Evolutionary conservation across 2,888 invertebrate species (phyloP).

Genomic region (Agriotes lineatus): DNA sequence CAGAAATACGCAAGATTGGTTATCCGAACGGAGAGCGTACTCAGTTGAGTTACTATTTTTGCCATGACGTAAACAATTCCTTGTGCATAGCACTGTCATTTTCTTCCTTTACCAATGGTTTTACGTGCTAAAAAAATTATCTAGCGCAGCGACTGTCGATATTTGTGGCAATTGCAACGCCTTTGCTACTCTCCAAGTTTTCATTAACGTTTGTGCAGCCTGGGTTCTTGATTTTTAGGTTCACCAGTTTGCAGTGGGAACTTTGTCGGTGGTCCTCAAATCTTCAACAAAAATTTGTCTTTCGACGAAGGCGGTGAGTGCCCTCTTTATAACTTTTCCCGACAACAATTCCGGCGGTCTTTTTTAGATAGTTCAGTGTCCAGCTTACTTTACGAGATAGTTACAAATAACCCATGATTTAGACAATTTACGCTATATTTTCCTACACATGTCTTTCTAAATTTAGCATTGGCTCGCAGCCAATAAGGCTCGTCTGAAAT

Average conservation of each 20-base stretch:
- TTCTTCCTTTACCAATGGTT: constrained; percentile 1
- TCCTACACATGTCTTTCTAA: constrained; percentile 58
- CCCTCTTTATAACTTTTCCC: background rate
- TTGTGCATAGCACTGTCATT: constrained; percentile 26
- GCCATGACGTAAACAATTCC: constrained; percentile 60
- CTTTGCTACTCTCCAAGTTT: too few species aligned
- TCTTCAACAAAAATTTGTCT: constrained; percentile 55
- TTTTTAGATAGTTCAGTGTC: background rate
- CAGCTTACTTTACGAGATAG: constrained; percentile 7
- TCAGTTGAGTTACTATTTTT: background rate
- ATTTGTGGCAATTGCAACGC: too few species aligned
- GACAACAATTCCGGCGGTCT: background rate
- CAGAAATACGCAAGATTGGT: background rate
- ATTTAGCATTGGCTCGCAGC: constrained; percentile 59
- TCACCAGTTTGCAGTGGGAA: constrained; percentile 31
- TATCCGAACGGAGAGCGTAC: background rate
- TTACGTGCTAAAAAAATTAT: background rate
- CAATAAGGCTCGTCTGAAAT: constrained; percentile 43
- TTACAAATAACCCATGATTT: constrained; percentile 31
- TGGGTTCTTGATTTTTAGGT: constrained; percentile 43
- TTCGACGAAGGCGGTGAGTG: constrained; percentile 58
- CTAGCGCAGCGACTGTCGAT: background rate
- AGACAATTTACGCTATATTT: constrained; percentile 38
- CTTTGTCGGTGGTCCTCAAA: constrained; percentile 45
- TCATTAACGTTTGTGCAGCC: background rate